phyloP scores from a whole-genome alignment of 2,797 vertebrate species.

The Cynopterus sphinx region DNA sequence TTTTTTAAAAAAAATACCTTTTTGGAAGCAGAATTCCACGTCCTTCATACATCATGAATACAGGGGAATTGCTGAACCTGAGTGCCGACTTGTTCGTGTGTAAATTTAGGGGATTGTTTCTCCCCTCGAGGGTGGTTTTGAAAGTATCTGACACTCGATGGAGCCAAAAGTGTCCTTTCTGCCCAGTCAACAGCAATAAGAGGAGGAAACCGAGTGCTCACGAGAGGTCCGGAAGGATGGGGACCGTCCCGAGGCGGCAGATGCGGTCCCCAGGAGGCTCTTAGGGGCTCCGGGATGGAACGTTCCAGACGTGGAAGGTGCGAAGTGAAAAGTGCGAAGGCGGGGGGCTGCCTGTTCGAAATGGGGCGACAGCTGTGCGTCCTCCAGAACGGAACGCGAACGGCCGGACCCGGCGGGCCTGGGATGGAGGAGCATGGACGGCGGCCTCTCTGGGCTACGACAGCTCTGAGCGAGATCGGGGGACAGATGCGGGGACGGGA shows the following conservation, averaged over 20 bases:
- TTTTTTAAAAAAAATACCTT: not conserved
- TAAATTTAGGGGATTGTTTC: not conserved
- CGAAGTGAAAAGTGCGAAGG: not conserved
- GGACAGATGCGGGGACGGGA: not conserved
- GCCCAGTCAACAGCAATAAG: not conserved
- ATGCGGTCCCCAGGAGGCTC: accelerated
- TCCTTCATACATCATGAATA: not conserved
- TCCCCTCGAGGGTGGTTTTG: not conserved
- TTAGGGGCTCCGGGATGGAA: not conserved
- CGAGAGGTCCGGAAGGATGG: not conserved
- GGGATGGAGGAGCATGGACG: accelerated
- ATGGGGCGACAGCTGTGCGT: accelerated
- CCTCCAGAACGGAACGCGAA: not conserved
- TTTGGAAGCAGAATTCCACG: not conserved
- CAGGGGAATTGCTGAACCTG: not conserved
- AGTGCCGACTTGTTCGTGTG: not conserved
- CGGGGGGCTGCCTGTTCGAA: not conserved
- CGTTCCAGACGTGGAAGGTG: not conserved
- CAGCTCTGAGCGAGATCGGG: accelerated
- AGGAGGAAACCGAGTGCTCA: accelerated
- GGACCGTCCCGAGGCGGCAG: no score
- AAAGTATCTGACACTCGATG: no score
- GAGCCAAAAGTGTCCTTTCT: not conserved
- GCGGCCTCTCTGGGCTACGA: accelerated
- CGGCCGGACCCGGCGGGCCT: accelerated